Conservation (phyloP, 2,113 vertebrate species). For the Petaurus breviceps region DNA sequence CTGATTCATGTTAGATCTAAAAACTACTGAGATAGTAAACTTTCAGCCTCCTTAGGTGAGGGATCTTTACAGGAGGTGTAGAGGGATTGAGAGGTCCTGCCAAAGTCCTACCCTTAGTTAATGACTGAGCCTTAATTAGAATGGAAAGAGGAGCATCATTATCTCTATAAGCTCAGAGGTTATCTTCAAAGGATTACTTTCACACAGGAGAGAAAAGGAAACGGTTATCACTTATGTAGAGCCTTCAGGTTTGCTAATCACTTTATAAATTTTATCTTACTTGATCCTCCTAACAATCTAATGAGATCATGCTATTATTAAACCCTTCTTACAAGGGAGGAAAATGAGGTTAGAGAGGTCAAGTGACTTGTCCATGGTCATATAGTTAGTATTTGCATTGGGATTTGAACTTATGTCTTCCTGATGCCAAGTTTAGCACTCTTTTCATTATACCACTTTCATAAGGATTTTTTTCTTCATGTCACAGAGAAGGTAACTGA, state of each 20-base stretch:
- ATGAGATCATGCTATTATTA: neutral
- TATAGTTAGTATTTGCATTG: neutral
- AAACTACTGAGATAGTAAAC: neutral
- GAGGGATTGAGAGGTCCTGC: neutral
- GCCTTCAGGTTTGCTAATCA: neutral
- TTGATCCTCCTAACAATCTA: neutral
- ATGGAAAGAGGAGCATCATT: conserved; percentile 6
- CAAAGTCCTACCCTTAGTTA: neutral
- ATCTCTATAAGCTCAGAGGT: conserved; percentile 25
- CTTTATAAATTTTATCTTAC: neutral
- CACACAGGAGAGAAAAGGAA: neutral
- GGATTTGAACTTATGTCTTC: neutral
- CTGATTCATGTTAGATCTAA: neutral
- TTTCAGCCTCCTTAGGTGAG: neutral
- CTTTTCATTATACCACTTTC: neutral
- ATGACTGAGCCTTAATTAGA: conserved; percentile 4
- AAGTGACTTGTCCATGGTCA: neutral
- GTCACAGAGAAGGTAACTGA: neutral
- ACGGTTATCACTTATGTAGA: neutral
- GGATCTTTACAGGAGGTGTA: conserved; percentile 12
- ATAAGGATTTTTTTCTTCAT: neutral
- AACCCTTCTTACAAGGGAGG: neutral
- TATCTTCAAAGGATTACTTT: neutral
- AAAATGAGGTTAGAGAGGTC: neutral
- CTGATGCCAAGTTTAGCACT: neutral